Percentiles rank a stretch among this genome's conserved stretches.
phyloP scores from a whole-genome alignment of 2,888 invertebrate species.

The Diarsia rubi region DNA sequence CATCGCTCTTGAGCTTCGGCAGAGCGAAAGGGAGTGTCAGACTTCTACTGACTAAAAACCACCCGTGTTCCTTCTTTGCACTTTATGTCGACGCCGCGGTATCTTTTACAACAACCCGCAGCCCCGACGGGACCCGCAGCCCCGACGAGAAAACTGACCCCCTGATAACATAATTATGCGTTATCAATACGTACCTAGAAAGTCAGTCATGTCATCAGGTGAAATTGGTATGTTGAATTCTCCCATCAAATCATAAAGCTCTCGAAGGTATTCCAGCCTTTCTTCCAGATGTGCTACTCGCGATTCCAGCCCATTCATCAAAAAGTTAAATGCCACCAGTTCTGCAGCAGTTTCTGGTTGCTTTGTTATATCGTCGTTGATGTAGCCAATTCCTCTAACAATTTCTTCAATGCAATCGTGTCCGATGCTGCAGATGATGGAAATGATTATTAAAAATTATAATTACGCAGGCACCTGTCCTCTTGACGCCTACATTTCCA shows the following conservation, averaged over 20 bases:
- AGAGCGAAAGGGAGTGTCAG: no score
- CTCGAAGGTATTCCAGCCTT: slow-evolving; percentile 95
- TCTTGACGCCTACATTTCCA: background rate
- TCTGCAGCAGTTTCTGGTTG: slow-evolving; percentile 94
- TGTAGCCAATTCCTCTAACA: slow-evolving; percentile 92
- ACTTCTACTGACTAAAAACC: no score
- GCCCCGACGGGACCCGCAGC: no score
- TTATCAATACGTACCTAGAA: slow-evolving; percentile 79
- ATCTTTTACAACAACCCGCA: no score
- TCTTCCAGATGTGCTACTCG: slow-evolving; percentile 93
- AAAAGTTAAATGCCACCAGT: slow-evolving; percentile 93
- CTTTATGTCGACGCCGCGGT: no score
- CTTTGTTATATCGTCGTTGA: slow-evolving; percentile 91
- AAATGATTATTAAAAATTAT: background rate
- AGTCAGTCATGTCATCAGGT: slow-evolving; percentile 93
- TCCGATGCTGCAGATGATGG: slow-evolving; percentile 90
- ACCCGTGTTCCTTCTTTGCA: no score
- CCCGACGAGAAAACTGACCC: background rate
- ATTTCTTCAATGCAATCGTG: slow-evolving; percentile 91
- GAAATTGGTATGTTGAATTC: slow-evolving; percentile 94
- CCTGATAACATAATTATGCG: background rate
- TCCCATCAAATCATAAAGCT: slow-evolving; percentile 96
- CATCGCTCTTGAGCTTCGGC: no score
- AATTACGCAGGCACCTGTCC: background rate
- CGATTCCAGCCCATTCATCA: slow-evolving; percentile 92